A percentile compares a stretch with the other conserved stretches of the same genome.
Conservation (phyloP, 1,140 invertebrate species). For the Apocrypta bakeri region DNA sequence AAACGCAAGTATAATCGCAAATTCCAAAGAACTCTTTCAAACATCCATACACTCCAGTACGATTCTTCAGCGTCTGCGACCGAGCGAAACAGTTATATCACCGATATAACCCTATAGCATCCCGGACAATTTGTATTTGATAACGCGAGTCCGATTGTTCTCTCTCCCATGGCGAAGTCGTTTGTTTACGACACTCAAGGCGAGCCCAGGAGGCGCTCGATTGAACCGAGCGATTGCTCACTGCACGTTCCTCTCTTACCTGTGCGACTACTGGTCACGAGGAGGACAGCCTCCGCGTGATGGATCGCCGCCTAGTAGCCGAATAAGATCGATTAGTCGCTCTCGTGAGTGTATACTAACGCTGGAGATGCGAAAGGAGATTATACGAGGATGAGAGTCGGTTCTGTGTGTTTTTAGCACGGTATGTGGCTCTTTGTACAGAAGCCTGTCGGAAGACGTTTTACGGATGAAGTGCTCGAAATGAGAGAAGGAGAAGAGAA, state of each 20-base stretch:
- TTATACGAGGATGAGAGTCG: neutral
- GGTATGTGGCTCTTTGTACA: no score
- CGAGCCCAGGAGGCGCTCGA: neutral
- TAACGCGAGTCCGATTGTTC: conserved; percentile 7
- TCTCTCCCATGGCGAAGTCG: neutral
- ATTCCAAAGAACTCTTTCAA: neutral
- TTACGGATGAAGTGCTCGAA: conserved; percentile 8
- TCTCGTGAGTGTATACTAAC: conserved; percentile 4
- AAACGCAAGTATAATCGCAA: neutral
- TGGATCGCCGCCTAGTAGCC: conserved; percentile 48
- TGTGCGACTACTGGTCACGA: conserved; percentile 34
- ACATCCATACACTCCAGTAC: no score
- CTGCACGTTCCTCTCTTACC: neutral
- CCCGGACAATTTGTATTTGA: conserved; percentile 34
- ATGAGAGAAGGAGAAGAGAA: neutral
- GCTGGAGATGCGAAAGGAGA: conserved; percentile 33
- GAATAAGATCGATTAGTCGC: conserved; percentile 51
- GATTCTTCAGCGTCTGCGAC: neutral
- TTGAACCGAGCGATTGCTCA: conserved; percentile 21
- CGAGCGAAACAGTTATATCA: neutral
- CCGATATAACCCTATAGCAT: neutral
- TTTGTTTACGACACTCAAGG: no score
- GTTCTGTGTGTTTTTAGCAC: neutral
- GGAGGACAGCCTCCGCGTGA: conserved; percentile 9
- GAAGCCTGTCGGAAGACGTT: neutral